These are phyloP conservation scores for Dipus sagitta DNA, from an alignment of 2,797 vertebrate genomes.

Conservation along the genomic window DNA sequence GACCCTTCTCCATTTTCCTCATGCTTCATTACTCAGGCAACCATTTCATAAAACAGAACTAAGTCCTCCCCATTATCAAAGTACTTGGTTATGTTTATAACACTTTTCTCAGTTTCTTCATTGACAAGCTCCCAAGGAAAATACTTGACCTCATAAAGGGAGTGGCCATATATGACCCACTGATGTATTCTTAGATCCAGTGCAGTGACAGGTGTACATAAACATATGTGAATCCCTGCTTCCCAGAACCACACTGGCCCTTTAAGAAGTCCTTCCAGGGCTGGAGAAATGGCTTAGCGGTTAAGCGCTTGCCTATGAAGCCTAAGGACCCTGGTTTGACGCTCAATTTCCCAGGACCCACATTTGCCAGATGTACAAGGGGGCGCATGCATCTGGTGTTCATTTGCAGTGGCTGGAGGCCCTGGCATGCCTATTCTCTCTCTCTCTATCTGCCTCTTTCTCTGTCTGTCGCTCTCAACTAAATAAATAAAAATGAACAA, in stretches of 20 bases:
- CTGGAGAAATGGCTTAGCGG: too few relatives aligned
- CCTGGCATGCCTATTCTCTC: too few relatives aligned
- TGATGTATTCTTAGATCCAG: neutral
- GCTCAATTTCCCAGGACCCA: too few relatives aligned
- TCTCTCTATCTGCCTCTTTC: too few relatives aligned
- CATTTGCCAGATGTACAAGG: too few relatives aligned
- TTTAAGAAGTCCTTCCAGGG: neutral
- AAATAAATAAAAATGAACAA: too few relatives aligned
- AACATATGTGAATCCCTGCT: neutral
- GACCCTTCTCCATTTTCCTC: neutral
- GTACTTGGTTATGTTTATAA: neutral
- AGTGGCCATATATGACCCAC: neutral
- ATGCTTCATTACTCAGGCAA: neutral
- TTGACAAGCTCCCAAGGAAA: conserved; percentile 6
- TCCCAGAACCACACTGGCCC: neutral
- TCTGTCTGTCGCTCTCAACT: too few relatives aligned
- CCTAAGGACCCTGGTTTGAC: too few relatives aligned
- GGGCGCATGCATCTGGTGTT: too few relatives aligned
- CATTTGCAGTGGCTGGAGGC: too few relatives aligned
- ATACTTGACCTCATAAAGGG: neutral
- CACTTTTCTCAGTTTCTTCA: neutral
- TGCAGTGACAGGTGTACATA: neutral
- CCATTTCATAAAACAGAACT: neutral
- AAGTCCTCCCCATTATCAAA: neutral
- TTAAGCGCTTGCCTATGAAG: too few relatives aligned